Conservation (phyloP, 2,888 invertebrate genomes). For the Cheilosia pagana region DNA sequence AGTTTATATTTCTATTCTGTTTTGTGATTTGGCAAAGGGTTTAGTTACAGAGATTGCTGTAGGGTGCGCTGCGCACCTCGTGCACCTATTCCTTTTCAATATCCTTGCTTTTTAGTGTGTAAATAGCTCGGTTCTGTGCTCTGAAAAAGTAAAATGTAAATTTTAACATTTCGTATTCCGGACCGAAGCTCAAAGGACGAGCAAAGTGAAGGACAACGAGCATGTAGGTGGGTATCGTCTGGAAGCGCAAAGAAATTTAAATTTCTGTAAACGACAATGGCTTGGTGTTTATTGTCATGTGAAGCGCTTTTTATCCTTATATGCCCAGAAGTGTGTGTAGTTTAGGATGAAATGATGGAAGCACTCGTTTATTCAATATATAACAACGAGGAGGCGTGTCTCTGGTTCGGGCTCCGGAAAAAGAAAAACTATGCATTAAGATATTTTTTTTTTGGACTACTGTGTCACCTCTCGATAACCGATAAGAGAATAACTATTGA, state of each 20-base stretch:
- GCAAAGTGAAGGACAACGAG: conserved; percentile 5
- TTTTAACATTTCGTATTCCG: conserved; percentile 44
- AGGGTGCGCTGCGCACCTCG: background rate
- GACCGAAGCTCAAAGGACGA: conserved; percentile 11
- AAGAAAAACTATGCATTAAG: too few relatives aligned
- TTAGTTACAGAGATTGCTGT: too few relatives aligned
- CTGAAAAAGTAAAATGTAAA: conserved; percentile 39
- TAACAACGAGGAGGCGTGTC: too few relatives aligned
- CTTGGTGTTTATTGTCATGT: conserved; percentile 11
- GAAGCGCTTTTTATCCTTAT: background rate
- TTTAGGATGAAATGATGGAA: background rate
- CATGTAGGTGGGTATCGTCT: background rate
- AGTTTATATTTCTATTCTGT: too few relatives aligned
- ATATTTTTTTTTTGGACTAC: too few relatives aligned
- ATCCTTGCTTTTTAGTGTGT: conserved; percentile 25
- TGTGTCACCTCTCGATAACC: too few relatives aligned
- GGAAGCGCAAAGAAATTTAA: background rate
- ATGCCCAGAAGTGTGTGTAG: background rate
- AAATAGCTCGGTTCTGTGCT: conserved; percentile 39
- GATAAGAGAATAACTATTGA: too few relatives aligned
- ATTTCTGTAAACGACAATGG: conserved; percentile 9
- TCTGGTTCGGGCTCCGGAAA: too few relatives aligned
- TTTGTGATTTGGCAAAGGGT: too few relatives aligned
- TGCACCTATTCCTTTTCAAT: conserved; percentile 18
- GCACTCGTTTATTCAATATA: too few relatives aligned